phyloP scores from a whole-genome alignment of 2,797 vertebrate genomes.

The Parauchenoglanis punctatus region DNA sequence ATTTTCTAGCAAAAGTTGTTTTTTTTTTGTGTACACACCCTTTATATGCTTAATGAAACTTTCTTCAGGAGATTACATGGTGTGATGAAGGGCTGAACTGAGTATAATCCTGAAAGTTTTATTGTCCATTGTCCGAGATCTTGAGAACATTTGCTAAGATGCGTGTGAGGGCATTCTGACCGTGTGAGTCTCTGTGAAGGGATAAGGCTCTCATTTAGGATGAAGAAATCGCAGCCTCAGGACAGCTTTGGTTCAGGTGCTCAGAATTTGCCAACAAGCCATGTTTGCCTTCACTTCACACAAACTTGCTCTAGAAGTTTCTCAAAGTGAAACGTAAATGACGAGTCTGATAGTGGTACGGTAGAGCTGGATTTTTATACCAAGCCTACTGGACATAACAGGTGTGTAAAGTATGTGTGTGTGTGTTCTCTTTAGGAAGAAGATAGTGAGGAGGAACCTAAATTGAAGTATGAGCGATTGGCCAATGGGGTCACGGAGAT shows the following conservation, averaged over 20 bases:
- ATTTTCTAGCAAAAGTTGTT: not conserved
- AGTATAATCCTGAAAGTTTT: conserved; percentile 20
- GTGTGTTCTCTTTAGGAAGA: conserved; percentile 82
- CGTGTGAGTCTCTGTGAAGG: conserved; percentile 30
- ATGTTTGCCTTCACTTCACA: conserved; percentile 23
- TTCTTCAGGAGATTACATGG: not conserved
- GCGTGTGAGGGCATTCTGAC: conserved; percentile 36
- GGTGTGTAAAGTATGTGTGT: conserved; percentile 4
- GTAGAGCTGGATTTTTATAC: conserved; percentile 5
- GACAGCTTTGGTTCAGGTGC: conserved; percentile 50
- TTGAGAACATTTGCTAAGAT: conserved; percentile 38
- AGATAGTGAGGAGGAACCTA: conserved; percentile 97
- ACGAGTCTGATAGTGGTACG: not conserved
- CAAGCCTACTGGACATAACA: not conserved
- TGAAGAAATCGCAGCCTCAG: conserved; percentile 38
- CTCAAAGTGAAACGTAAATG: conserved; percentile 16
- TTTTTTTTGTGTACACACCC: no score
- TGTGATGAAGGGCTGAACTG: not conserved
- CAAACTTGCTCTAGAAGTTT: conserved; percentile 34
- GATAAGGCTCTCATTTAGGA: conserved; percentile 49
- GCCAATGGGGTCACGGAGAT: conserved; percentile 95
- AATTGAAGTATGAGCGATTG: conserved; percentile 95
- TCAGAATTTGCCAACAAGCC: conserved; percentile 36
- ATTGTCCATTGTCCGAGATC: conserved; percentile 42
- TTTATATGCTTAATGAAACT: not conserved